These are phyloP conservation scores for Linhomoeus sp. DNA, from an alignment of 2,888 invertebrate species.

Conservation along the genomic window DNA sequence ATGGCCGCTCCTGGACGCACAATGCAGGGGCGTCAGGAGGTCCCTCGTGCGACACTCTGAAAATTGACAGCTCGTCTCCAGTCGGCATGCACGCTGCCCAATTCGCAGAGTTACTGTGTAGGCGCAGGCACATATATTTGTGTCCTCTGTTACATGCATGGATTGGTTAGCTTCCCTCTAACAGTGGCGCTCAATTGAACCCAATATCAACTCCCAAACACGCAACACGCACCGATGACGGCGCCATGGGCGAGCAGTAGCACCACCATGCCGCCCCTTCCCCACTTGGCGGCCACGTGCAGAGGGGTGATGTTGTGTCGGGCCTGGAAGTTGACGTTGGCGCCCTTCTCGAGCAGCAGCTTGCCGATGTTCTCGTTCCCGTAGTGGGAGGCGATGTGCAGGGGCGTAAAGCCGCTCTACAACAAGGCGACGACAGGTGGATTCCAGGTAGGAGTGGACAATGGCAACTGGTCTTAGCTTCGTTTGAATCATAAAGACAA, in stretches of 20 bases:
- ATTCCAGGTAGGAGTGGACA: too few species aligned
- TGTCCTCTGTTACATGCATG: too few species aligned
- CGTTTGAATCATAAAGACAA: too few species aligned
- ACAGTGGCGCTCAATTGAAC: too few species aligned
- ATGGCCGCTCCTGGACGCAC: conserved; percentile 90
- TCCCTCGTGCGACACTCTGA: conserved; percentile 36
- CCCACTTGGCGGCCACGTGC: conserved; percentile 98
- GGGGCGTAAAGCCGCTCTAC: conserved; percentile 83
- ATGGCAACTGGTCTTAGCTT: too few species aligned
- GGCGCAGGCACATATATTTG: too few species aligned
- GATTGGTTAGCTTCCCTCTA: too few species aligned
- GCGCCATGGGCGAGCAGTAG: conserved; percentile 77
- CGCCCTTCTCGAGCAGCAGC: conserved; percentile 78
- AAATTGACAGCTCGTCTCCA: too few species aligned
- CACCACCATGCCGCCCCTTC: conserved; percentile 86
- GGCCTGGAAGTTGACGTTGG: conserved; percentile 92
- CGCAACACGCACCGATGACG: conserved; percentile 48
- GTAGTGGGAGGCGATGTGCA: conserved; percentile 97
- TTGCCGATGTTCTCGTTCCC: conserved; percentile 90
- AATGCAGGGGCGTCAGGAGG: conserved; percentile 88
- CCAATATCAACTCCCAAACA: too few species aligned
- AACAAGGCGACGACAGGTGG: too few species aligned
- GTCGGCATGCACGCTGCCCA: too few species aligned
- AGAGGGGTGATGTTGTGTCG: conserved; percentile 95
- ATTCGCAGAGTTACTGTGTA: too few species aligned